These are phyloP conservation scores for Phaethon lepturus DNA, from an alignment of 2,113 vertebrate species.

Conservation along the genomic window DNA sequence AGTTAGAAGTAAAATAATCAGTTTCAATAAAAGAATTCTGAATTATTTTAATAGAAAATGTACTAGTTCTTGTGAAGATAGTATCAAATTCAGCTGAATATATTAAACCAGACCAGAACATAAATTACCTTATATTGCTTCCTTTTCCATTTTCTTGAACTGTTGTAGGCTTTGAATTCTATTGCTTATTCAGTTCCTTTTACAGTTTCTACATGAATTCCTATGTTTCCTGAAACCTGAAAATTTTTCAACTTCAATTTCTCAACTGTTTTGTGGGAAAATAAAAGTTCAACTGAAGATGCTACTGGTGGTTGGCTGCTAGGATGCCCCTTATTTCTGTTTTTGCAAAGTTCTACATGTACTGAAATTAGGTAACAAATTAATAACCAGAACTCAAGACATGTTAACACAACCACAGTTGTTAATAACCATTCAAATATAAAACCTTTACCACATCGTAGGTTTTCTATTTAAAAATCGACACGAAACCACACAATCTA, in stretches of 20 bases:
- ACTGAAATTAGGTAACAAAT: neutral
- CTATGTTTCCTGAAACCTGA: neutral
- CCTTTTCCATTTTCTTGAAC: neutral
- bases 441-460: neutral
- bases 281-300: neutral
- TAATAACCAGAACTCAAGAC: neutral
- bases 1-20: conserved; percentile 35
- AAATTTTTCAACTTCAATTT: neutral
- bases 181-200: neutral
- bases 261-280: neutral
- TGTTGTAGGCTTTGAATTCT: neutral
- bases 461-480: neutral
- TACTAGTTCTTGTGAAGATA: neutral
- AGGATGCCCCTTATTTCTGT: neutral
- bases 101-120: neutral
- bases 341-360: neutral
- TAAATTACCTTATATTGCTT: neutral
- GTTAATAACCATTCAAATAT: neutral
- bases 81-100: neutral
- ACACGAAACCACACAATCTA: neutral
- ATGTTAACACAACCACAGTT: neutral
- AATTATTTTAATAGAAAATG: neutral
- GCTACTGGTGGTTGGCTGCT: neutral
- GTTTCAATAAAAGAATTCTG: neutral
- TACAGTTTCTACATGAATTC: neutral